Conservation (phyloP, 2,888 invertebrate genomes). For the Invenusta paracnida region DNA sequence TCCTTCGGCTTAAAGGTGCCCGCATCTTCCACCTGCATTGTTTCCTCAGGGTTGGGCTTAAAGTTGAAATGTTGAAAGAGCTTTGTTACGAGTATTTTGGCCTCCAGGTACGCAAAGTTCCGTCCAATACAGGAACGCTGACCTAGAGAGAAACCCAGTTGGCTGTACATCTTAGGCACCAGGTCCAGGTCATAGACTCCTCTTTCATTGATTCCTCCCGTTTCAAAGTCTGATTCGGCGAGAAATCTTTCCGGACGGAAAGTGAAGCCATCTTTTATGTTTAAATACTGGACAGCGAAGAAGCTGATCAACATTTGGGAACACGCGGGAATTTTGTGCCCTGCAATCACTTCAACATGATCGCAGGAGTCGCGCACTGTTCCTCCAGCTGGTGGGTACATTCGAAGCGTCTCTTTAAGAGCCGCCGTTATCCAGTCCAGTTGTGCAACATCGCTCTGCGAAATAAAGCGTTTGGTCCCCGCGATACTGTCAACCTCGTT, state of each 20-base stretch:
- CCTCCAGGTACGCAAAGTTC: slow-evolving; percentile 40
- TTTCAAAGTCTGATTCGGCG: background rate
- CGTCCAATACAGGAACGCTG: too few species aligned
- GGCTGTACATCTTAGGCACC: too few species aligned
- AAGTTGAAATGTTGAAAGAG: slow-evolving; percentile 42
- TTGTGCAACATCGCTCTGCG: slow-evolving; percentile 40
- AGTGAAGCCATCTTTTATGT: background rate
- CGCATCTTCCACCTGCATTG: slow-evolving; percentile 40
- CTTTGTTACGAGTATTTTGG: slow-evolving; percentile 42
- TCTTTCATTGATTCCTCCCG: too few species aligned
- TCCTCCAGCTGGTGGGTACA: slow-evolving; percentile 44
- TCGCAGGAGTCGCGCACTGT: slow-evolving; percentile 42
- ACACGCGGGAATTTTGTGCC: background rate
- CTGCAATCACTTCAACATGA: slow-evolving; percentile 33
- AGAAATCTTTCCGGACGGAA: background rate
- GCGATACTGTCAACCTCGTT: slow-evolving; percentile 45
- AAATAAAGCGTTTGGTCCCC: slow-evolving; percentile 33
- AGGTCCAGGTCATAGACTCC: too few species aligned
- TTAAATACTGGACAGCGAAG: background rate
- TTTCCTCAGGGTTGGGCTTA: slow-evolving; percentile 37
- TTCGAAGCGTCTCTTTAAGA: slow-evolving; percentile 45
- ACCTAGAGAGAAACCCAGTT: slow-evolving; percentile 8
- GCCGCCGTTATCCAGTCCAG: slow-evolving; percentile 43
- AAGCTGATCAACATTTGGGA: slow-evolving; percentile 32
- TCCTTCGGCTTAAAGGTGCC: slow-evolving; percentile 35